A percentile compares a stretch with the other conserved stretches of the same genome.
Conservation (phyloP, 2,113 vertebrate species). For the Saccopteryx bilineata region DNA sequence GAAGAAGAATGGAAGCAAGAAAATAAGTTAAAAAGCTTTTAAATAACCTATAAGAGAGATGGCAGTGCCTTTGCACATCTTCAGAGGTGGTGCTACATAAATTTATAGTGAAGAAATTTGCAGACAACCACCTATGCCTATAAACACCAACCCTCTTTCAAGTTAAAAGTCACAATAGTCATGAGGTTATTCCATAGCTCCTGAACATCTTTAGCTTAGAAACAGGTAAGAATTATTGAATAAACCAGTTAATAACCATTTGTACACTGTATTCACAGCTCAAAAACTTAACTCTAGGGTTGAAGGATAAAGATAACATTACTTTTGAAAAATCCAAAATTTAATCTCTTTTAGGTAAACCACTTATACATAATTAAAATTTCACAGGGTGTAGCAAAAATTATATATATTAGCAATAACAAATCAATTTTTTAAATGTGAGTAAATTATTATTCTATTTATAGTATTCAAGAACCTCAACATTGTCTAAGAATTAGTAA, state of each 20-base stretch:
- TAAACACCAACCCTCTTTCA: not conserved
- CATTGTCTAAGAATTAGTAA: conserved; percentile 16
- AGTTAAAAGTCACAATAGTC: conserved; percentile 34
- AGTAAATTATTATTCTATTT: conserved; percentile 29
- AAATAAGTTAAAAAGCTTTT: not conserved
- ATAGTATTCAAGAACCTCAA: conserved; percentile 7
- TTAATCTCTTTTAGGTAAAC: conserved; percentile 44
- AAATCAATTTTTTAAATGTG: conserved; percentile 24
- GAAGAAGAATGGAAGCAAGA: conserved; percentile 42
- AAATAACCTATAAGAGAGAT: not conserved
- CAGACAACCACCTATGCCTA: not conserved
- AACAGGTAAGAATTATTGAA: not conserved
- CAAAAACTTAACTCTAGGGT: conserved; percentile 19
- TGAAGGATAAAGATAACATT: conserved; percentile 21
- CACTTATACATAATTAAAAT: not conserved
- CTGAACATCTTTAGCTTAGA: conserved; percentile 40
- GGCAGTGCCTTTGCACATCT: not conserved
- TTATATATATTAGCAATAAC: not conserved
- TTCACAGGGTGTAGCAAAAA: not conserved
- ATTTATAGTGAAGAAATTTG: not conserved
- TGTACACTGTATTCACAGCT: conserved; percentile 30
- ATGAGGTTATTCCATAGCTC: not conserved
- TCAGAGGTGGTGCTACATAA: not conserved
- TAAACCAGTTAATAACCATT: not conserved
- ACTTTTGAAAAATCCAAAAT: conserved; percentile 27